Evolutionary conservation across 2,797 vertebrate species (phyloP), one percentile per base, ranked within the genome.

Genomic region (Nyctibius grandis): DNA sequence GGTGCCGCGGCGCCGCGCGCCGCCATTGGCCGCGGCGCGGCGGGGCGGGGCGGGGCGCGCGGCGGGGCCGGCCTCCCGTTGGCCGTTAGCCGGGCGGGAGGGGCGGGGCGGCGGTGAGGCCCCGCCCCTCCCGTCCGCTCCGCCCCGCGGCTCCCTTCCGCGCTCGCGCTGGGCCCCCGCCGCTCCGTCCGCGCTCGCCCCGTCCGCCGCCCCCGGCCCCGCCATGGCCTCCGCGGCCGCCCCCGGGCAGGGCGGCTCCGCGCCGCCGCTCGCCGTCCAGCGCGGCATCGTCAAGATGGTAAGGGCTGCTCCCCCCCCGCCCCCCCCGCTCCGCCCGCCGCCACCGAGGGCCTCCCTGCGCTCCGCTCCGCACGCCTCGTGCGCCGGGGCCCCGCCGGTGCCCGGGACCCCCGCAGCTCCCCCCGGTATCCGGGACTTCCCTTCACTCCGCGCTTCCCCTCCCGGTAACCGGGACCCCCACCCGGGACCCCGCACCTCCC

Each of bases 201-300:
- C 70, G 40, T 33, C 50, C 25, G 31, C 36, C 36, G 36, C 38
- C 59, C 25, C 83, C 77, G 33, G 44, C n/a, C 65, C 36, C 76
- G 64, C 53, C 59, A 80, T 84, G 80, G 93, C 80, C 72, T 85
- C 93, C 42, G 54, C 70, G 70, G 67, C 53, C 48, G 44, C 47
- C 51, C 57, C 93, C 77, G 68, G 77, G 36, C 85, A 74, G 82
- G 63, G 15, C 72, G 81, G 70, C 67, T 82, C 89, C 56, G 86
- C 61, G 77, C 89, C 63, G 34, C 92, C 88, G 8, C 84, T 83
- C 74, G 6, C 81, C 57, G 88, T 85, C 23, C 88, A 88, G 74
- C 84, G 92, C 79, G 88, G 92, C 64, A 91, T 93, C 92, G 92
- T 93, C 56, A 88, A 93, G 88, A 93, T 93, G 92, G 92, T 91